Percentiles rank a stretch among this genome's conserved stretches.
These are phyloP conservation scores for Tridacna gigas DNA, from an alignment of 2,888 invertebrate species.

Conservation along the genomic window DNA sequence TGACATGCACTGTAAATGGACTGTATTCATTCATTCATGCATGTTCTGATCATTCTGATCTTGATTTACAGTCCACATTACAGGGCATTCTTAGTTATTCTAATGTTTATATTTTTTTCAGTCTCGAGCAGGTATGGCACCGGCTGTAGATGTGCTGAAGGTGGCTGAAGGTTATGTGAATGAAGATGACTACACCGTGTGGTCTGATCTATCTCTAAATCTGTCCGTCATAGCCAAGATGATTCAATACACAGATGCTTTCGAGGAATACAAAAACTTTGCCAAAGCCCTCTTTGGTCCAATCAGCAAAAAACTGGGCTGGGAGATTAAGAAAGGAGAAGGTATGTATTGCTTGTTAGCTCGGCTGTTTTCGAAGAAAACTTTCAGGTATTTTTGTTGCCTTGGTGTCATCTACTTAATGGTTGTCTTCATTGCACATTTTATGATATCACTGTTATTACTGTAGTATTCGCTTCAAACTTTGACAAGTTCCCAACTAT, in stretches of 20 bases:
- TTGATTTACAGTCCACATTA: too few relatives aligned
- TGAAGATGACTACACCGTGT: slow-evolving; percentile 96
- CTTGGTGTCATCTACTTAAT: too few relatives aligned
- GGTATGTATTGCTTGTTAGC: slow-evolving; percentile 85
- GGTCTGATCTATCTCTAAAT: slow-evolving; percentile 89
- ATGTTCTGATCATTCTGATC: too few relatives aligned
- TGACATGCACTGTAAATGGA: too few relatives aligned
- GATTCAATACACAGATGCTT: slow-evolving; percentile 92
- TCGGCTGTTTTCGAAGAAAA: too few relatives aligned
- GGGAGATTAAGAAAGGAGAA: slow-evolving; percentile 93
- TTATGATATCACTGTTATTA: too few relatives aligned
- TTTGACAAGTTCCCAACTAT: too few relatives aligned
- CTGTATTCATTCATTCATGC: too few relatives aligned
- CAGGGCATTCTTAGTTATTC: too few relatives aligned
- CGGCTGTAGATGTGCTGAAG: slow-evolving; percentile 92
- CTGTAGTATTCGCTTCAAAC: too few relatives aligned
- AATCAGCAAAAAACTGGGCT: slow-evolving; percentile 91
- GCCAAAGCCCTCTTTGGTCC: slow-evolving; percentile 91
- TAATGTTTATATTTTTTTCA: slow-evolving; percentile 48
- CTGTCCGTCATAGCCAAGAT: slow-evolving; percentile 91
- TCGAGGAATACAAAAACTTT: slow-evolving; percentile 90
- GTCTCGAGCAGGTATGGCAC: slow-evolving; percentile 91
- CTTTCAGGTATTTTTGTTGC: too few relatives aligned
- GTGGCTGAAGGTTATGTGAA: slow-evolving; percentile 93
- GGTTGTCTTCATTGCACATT: too few relatives aligned